These are phyloP conservation scores for Cynopterus brachyotis DNA, from an alignment of 2,113 vertebrate genomes.

Conservation along the genomic window DNA sequence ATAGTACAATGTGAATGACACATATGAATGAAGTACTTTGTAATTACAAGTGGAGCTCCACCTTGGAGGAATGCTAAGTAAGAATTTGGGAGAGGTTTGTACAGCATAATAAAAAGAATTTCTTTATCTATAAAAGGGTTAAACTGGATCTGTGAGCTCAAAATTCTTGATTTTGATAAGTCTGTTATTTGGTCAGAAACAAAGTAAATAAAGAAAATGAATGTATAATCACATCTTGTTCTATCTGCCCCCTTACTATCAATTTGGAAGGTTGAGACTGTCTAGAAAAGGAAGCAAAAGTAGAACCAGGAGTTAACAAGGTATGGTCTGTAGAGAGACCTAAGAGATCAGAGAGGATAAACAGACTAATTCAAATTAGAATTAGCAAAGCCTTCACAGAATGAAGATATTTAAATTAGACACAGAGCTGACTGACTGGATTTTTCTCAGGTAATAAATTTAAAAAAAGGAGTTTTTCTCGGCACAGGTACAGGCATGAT, in stretches of 20 bases:
- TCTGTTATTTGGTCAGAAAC: not conserved
- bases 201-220: not conserved
- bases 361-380: not conserved
- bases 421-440: not conserved
- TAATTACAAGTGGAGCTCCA: not conserved
- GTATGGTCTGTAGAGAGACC: not conserved
- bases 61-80: not conserved
- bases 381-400: conserved; percentile 7
- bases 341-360: not conserved
- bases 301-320: not conserved
- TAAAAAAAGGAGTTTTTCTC: not conserved
- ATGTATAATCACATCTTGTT: not conserved
- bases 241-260: not conserved
- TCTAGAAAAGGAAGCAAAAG: not conserved
- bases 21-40: not conserved
- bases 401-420: not conserved
- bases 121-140: not conserved
- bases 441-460: not conserved
- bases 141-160: not conserved
- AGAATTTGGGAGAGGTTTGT: not conserved
- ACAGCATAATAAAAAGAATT: not conserved
- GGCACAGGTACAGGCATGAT: not conserved
- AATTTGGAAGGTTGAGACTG: not conserved
- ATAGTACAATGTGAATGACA: not conserved
- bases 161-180: conserved; percentile 33